Base-by-base conservation (phyloP, 2,113 vertebrate species). In the Etheostoma cragini region DNA sequence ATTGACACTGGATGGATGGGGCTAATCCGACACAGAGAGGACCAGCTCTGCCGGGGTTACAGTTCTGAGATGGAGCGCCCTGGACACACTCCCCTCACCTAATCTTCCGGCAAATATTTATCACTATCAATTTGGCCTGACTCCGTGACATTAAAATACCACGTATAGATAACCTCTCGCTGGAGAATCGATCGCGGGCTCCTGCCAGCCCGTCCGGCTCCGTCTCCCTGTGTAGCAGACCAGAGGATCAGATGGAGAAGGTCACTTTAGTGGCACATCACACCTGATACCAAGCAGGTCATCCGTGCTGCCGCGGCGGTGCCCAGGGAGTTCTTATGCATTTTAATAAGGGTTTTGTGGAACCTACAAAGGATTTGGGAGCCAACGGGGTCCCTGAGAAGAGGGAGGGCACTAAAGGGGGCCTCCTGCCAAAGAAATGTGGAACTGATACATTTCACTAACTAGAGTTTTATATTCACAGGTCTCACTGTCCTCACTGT, bases 61-160 rank as follows among this genome's bases (percentile, higher is more conserved):
- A 96, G 96, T 96, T 97, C 97, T 94, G 96, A 97, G 96, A 97
- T 95, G 92, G 96, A 97, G 96, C 94, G 80, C 92, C 91, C 87
- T 91, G 95, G 80, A 89, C 97, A 96, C 96, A 94, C 96, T 97
- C 96, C 96, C 96, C 96, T 95, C 97, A 96, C 97, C 97, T 98
- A 98, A 99, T 99, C 97, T 98, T 96, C 96, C 96, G 96, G 96
- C 97, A 97, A 98, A 98, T 98, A 98, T 98, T 98, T 98, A 98
- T 99, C 98, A 98, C 97, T 96, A 96, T 96, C 97, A 98, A 97
- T 99, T 97, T 98, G 96, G 94, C 94, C 82, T 89, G 90, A 94
- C 91, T 93, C 92, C 50, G 72, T 94, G 94, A 93, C 94, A 95
- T 95, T 95, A 94, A 93, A 94, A 95, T 93, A 95, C 89, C 91